Conservation (phyloP, 2,888 invertebrate genomes). For the Perizoma flavofasciatum region DNA sequence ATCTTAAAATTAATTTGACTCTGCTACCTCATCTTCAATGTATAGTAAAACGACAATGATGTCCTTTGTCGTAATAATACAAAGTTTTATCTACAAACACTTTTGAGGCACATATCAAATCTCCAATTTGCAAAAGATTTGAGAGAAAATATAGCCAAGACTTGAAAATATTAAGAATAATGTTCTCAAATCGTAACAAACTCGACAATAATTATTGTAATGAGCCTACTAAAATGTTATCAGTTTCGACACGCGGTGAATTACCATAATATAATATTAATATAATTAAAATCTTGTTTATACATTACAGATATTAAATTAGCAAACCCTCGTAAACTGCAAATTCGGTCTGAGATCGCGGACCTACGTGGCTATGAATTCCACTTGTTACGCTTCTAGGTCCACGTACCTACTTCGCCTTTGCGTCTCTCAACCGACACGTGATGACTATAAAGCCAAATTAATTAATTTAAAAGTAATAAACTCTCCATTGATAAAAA, state of each 20-base stretch:
- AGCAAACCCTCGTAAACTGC: slow-evolving; percentile 35
- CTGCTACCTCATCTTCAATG: slow-evolving; percentile 22
- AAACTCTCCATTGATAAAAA: background rate
- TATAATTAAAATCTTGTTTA: slow-evolving; percentile 34
- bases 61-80: slow-evolving; percentile 14
- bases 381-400: too few relatives aligned
- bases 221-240: slow-evolving; percentile 42
- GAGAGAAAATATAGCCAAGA: slow-evolving; percentile 30
- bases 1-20: slow-evolving; percentile 44
- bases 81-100: slow-evolving; percentile 16
- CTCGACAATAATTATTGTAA: slow-evolving; percentile 31
- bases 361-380: background rate
- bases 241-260: slow-evolving; percentile 45
- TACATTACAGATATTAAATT: slow-evolving; percentile 35
- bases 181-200: slow-evolving; percentile 36
- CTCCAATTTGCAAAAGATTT: slow-evolving; percentile 20
- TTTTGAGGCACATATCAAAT: slow-evolving; percentile 34
- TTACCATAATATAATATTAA: slow-evolving; percentile 38
- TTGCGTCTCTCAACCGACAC: background rate
- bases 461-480: background rate
- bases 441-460: slow-evolving; percentile 11
- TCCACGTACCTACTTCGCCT: background rate
- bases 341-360: slow-evolving; percentile 22
- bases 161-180: slow-evolving; percentile 26
- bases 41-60: slow-evolving; percentile 12